Percentiles rank a stretch among this genome's conserved stretches.
phyloP scores from a whole-genome alignment of 2,888 invertebrate genomes.

The Tinea trinotella region DNA sequence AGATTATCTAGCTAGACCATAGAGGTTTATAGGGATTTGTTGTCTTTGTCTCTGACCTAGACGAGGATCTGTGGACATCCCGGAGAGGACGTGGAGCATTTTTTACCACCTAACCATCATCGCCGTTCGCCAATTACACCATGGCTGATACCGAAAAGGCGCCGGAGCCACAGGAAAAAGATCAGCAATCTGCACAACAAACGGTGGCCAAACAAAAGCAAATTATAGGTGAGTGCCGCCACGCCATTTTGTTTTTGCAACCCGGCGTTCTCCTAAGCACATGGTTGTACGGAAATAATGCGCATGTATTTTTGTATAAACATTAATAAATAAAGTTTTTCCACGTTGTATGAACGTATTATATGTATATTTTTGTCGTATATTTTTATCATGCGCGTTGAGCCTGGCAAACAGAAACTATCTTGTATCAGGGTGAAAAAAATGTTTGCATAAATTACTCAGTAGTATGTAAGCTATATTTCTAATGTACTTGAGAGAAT shows the following conservation, averaged over 20 bases:
- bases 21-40: no score
- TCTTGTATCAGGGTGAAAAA: no score
- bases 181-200: slow-evolving; percentile 77
- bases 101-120: slow-evolving; percentile 78
- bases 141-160: slow-evolving; percentile 97
- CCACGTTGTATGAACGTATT: no score
- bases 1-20: no score
- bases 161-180: slow-evolving; percentile 76
- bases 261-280: slow-evolving; percentile 57
- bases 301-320: background rate
- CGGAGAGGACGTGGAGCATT: slow-evolving; percentile 84
- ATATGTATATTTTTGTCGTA: no score
- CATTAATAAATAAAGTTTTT: no score
- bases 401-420: no score
- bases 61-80: slow-evolving; percentile 79
- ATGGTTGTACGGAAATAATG: slow-evolving; percentile 35
- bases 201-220: slow-evolving; percentile 86
- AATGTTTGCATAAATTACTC: no score
- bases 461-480: no score
- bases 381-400: no score
- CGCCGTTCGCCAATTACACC: slow-evolving; percentile 85
- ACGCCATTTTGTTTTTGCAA: slow-evolving; percentile 61
- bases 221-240: slow-evolving; percentile 84
- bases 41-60: no score
- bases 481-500: no score